phyloP scores from a whole-genome alignment of 2,888 invertebrate species.

The Galeopsomyia nigrocyanea region DNA sequence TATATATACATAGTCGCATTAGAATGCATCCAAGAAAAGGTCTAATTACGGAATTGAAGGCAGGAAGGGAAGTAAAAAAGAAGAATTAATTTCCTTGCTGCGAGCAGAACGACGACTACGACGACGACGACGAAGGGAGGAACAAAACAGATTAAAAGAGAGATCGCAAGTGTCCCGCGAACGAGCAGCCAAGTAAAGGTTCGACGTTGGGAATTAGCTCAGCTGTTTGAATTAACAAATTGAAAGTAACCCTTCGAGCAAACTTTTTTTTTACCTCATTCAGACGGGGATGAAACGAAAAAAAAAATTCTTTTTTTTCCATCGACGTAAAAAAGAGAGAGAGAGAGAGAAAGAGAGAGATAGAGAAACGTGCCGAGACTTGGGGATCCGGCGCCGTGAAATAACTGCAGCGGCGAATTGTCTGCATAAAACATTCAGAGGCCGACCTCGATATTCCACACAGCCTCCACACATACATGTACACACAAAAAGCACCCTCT shows the following conservation, averaged over 20 bases:
- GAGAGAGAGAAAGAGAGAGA: constrained; percentile 25
- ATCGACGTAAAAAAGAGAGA: constrained; percentile 23
- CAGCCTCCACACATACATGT: constrained; percentile 5
- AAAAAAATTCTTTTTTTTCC: no score
- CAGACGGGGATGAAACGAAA: no score
- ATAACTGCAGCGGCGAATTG: constrained; percentile 66
- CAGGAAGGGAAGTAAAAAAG: not conserved
- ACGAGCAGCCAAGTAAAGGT: no score
- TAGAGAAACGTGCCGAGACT: not conserved
- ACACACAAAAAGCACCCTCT: constrained; percentile 1
- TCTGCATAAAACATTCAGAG: constrained; percentile 66
- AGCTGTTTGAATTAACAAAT: constrained; percentile 64
- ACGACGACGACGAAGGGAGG: constrained; percentile 1
- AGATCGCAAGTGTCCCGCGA: constrained; percentile 47
- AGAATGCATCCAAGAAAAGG: no score
- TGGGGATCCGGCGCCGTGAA: constrained; percentile 54
- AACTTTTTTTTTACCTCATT: no score
- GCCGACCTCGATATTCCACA: constrained; percentile 51
- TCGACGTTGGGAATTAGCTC: no score
- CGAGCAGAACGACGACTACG: not conserved
- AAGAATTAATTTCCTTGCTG: constrained; percentile 33
- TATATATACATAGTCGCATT: no score
- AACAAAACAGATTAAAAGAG: constrained; percentile 61
- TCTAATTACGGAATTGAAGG: constrained; percentile 5
- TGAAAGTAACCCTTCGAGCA: constrained; percentile 59